Conservation (phyloP, 1,140 invertebrate species). For the Armadillidium nasatum region DNA sequence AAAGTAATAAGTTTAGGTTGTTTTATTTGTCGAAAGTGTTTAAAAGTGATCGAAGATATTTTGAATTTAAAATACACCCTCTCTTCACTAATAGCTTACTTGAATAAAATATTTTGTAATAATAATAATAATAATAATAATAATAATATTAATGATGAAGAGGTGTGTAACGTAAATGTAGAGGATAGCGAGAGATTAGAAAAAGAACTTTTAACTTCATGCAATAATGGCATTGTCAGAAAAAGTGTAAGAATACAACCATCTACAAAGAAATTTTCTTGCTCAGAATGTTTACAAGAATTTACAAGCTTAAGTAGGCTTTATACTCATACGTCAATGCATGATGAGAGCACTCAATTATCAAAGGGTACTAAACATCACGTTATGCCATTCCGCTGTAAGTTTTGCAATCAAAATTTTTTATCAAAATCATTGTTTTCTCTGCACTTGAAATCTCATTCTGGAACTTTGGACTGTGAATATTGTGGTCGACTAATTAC, state of each 20-base stretch:
- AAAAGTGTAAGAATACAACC: neutral
- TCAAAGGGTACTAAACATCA: no score
- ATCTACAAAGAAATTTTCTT: neutral
- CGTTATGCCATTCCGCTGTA: no score
- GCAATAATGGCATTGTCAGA: neutral
- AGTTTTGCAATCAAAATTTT: no score
- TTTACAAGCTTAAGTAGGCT: neutral
- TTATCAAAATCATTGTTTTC: no score
- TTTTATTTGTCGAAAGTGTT: neutral
- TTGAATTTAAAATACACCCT: neutral
- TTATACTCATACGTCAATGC: no score
- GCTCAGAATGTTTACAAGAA: neutral
- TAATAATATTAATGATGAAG: neutral
- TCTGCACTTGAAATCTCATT: slow-evolving; percentile 30
- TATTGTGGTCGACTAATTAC: slow-evolving; percentile 41
- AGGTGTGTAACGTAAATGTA: neutral
- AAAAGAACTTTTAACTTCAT: neutral
- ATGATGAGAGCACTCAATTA: no score
- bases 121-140: neutral
- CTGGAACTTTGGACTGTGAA: slow-evolving; percentile 35
- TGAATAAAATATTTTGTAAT: neutral
- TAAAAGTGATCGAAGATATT: neutral
- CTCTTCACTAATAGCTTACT: neutral
- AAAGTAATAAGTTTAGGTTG: neutral
- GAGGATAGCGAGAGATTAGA: neutral